Percentiles rank a stretch among this genome's conserved stretches.
Evolutionary conservation across 2,797 vertebrate species (phyloP).

Genomic region (Rousettus madagascariensis): DNA sequence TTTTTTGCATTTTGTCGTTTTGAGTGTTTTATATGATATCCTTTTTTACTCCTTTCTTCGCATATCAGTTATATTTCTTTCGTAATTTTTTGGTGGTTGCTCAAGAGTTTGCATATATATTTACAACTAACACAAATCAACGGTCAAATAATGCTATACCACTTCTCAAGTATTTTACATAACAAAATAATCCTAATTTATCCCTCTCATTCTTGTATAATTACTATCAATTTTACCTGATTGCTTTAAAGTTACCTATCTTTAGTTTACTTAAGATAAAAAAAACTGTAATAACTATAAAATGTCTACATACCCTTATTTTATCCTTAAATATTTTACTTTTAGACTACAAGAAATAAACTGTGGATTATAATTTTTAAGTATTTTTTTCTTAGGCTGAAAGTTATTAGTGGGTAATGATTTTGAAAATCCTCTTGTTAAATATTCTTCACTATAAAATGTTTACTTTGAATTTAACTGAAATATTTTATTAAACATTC

Average conservation of each 20-base stretch:
- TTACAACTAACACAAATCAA: not conserved
- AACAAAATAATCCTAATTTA: not conserved
- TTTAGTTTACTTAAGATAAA: not conserved
- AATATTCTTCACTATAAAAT: not conserved
- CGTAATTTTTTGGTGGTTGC: not conserved
- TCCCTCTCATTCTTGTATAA: not conserved
- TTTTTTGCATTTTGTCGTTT: not conserved
- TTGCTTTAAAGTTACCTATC: not conserved
- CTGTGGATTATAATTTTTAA: not conserved
- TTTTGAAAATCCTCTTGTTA: not conserved
- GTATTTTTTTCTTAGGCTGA: not conserved
- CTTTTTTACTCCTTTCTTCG: not conserved
- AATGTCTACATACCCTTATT: not conserved
- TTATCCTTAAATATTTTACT: not conserved
- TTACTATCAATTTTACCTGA: not conserved
- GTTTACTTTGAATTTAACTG: not conserved
- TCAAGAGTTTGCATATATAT: not conserved
- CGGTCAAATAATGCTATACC: not conserved
- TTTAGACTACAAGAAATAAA: not conserved
- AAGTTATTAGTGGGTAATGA: not conserved
- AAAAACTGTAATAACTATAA: not conserved
- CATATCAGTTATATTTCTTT: not conserved
- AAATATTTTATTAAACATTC: not conserved
- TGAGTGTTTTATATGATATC: not conserved
- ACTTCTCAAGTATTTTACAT: not conserved